Percentiles rank a stretch among this genome's conserved stretches.
These are phyloP conservation scores for Zophobas atratus DNA, from an alignment of 1,140 invertebrate genomes.

Conservation along the genomic window DNA sequence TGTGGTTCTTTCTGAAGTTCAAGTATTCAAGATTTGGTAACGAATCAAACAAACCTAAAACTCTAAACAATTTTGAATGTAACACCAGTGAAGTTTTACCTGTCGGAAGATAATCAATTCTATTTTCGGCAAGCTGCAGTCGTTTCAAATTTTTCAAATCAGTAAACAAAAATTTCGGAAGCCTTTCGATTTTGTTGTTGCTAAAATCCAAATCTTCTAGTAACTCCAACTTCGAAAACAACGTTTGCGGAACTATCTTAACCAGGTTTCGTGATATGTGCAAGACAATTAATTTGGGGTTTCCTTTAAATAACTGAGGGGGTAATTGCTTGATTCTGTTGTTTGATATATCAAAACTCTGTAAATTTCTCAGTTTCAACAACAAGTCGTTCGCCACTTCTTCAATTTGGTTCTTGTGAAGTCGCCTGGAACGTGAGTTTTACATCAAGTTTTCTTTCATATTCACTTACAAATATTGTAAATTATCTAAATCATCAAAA, in stretches of 20 bases:
- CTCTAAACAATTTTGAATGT: not conserved
- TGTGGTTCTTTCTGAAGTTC: conserved; percentile 71
- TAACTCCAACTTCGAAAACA: conserved; percentile 67
- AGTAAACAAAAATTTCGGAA: conserved; percentile 72
- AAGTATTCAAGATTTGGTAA: conserved; percentile 70
- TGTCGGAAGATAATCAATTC: conserved; percentile 65
- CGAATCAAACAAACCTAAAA: conserved; percentile 67
- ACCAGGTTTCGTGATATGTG: conserved; percentile 77
- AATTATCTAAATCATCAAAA: conserved; percentile 80
- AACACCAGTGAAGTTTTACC: conserved; percentile 49
- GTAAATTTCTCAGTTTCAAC: conserved; percentile 75
- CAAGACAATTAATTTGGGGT: conserved; percentile 76
- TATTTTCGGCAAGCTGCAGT: conserved; percentile 75
- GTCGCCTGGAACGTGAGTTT: conserved; percentile 69
- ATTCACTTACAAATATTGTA: conserved; percentile 78
- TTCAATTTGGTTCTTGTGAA: conserved; percentile 83
- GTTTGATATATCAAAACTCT: conserved; percentile 81
- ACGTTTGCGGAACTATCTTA: conserved; percentile 63
- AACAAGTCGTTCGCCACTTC: conserved; percentile 79
- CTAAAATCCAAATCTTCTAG: conserved; percentile 72
- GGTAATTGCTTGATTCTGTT: conserved; percentile 79
- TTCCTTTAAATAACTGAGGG: conserved; percentile 75
- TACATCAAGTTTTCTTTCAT: not conserved
- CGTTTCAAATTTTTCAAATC: conserved; percentile 73
- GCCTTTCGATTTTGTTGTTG: conserved; percentile 68